These are phyloP conservation scores for Aegypius monachus DNA, from an alignment of 2,113 vertebrate genomes.

Conservation along the genomic window DNA sequence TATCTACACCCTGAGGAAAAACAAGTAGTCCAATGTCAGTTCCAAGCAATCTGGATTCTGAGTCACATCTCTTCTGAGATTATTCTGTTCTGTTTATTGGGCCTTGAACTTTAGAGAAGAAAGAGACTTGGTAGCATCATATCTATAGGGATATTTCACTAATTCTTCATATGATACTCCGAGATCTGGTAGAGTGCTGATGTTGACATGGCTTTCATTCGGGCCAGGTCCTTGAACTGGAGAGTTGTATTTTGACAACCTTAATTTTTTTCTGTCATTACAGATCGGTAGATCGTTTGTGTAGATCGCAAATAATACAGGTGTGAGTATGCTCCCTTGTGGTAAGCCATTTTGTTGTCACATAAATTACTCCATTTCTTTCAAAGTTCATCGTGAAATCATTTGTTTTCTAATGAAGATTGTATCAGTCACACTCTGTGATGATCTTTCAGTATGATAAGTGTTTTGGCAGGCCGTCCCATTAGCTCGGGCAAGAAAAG, in stretches of 20 bases:
- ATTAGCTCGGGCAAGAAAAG: slow-evolving; percentile 13
- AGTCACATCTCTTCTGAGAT: background rate
- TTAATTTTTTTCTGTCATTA: background rate
- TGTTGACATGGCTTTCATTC: background rate
- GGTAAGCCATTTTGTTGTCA: slow-evolving; percentile 62
- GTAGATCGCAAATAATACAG: slow-evolving; percentile 29
- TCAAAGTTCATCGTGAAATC: slow-evolving; percentile 21
- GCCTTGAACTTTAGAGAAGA: background rate
- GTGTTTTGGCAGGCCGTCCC: background rate
- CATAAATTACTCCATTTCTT: slow-evolving; percentile 3
- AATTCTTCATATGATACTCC: background rate
- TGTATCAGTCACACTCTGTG: slow-evolving; percentile 31
- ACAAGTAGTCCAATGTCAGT: background rate
- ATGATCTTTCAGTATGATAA: slow-evolving; percentile 19
- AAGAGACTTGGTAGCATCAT: background rate
- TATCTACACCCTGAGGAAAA: background rate
- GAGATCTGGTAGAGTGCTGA: background rate
- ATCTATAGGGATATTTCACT: background rate
- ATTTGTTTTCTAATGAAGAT: slow-evolving; percentile 63
- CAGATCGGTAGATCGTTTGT: background rate
- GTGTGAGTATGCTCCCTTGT: slow-evolving; percentile 69
- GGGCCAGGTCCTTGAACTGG: background rate
- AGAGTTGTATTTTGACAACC: background rate
- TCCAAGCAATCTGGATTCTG: background rate
- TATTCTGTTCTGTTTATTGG: background rate